Conservation (phyloP, 1,140 invertebrate genomes). For the Musca vetustissima region DNA sequence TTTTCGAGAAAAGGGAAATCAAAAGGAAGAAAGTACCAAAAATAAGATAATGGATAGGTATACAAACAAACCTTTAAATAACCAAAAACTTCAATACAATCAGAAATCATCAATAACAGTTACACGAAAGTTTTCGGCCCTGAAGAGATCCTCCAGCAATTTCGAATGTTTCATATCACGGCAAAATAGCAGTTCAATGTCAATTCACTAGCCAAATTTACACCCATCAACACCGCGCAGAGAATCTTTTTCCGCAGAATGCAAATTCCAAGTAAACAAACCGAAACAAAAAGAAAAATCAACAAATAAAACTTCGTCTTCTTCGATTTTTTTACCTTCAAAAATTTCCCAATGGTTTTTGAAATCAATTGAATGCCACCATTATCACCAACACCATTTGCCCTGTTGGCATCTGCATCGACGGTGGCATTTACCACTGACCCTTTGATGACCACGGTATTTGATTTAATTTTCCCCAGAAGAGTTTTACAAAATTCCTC, state of each 20-base stretch:
- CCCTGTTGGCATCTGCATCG: slow-evolving; percentile 28
- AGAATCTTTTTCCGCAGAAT: slow-evolving; percentile 32
- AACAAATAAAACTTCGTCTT: too few relatives aligned
- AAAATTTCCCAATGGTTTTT: slow-evolving; percentile 38
- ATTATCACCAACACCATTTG: too few relatives aligned
- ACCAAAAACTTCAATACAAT: slow-evolving; percentile 44
- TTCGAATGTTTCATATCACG: slow-evolving; percentile 43
- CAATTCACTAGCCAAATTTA: slow-evolving; percentile 41
- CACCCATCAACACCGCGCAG: too few relatives aligned
- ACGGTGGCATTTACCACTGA: slow-evolving; percentile 39
- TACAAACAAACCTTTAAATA: not conserved
- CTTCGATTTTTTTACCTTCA: slow-evolving; percentile 33
- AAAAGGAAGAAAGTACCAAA: too few relatives aligned
- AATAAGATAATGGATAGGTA: too few relatives aligned
- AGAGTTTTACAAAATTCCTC: too few relatives aligned
- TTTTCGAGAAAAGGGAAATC: too few relatives aligned
- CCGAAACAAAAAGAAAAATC: too few relatives aligned
- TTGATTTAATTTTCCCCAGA: slow-evolving; percentile 48
- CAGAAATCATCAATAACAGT: slow-evolving; percentile 45
- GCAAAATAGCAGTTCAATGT: slow-evolving; percentile 37
- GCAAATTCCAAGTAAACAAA: too few relatives aligned
- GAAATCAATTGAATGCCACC: slow-evolving; percentile 41
- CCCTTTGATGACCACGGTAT: slow-evolving; percentile 43
- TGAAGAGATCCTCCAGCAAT: slow-evolving; percentile 39
- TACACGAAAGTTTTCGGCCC: slow-evolving; percentile 39